Evolutionary conservation across 2,113 vertebrate genomes (phyloP), one percentile per base, ranked within the genome.

Genomic region (Anguilla rostrata): DNA sequence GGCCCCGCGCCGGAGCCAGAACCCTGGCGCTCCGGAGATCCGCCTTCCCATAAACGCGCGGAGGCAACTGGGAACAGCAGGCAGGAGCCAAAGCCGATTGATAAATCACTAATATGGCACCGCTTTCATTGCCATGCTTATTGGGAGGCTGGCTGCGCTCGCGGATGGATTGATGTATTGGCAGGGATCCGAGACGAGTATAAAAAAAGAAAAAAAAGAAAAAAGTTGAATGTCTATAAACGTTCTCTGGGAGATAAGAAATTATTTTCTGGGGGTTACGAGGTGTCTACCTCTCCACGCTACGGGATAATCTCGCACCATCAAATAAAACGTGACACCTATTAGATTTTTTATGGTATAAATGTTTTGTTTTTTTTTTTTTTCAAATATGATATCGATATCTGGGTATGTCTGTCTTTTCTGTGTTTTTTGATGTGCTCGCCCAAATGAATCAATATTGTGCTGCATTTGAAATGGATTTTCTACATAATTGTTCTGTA

Each of bases 1-100:
- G 82, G 87, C 84, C 83, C 41, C 18, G 2, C 20, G 26, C 39
- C 0, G 60, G 83, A 75, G 39, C 18, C 71, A n/a, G 66, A 56
- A 43, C 15, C 57, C 49, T 9, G 16, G 34, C 82, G 41, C 86
- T 80, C 82, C 46, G 60, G 86, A 84, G 86, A 49, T 83, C 86
- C 81, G 56, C 41, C 26, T 34, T 40, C 49, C 49, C 39, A 8
- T 26, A 53, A 29, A 46, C n/a, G 34, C 20, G 7, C 40, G 78
- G 57, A 26, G 40, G 22, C 43, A 39, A 82, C 22, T 75, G 71
- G 26, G 71, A 75, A 75, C 71, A 34, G 20, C 71, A 75, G 71
- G 9, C 18, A 43, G 20, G 22, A 14, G 16, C 83, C 81, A 80
- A 26, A 79, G 39, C 46, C 56, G 29, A 60, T 43, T 57, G 29